Conservation (phyloP, 2,888 invertebrate genomes). For the Sphaerolaimus hirsutus region DNA sequence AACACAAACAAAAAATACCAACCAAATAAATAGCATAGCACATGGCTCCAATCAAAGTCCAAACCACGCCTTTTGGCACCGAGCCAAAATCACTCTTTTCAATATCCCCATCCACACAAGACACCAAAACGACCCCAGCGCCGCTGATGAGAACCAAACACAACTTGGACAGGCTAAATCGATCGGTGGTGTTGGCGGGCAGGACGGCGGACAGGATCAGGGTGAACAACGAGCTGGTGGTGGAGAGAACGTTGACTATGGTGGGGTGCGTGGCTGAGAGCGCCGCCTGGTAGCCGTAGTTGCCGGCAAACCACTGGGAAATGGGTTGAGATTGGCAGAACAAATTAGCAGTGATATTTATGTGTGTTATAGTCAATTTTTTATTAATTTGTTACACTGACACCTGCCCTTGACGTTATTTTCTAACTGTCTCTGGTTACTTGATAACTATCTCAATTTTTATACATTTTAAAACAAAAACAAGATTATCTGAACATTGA, state of each 20-base stretch:
- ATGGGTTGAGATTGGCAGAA: too few species aligned
- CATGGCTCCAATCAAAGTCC: slow-evolving; percentile 60
- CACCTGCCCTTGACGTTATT: too few species aligned
- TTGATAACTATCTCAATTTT: too few species aligned
- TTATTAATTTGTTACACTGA: too few species aligned
- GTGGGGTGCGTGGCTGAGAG: slow-evolving; percentile 56
- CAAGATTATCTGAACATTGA: too few species aligned
- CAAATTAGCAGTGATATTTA: too few species aligned
- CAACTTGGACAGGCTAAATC: slow-evolving; percentile 43
- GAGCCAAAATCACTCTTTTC: slow-evolving; percentile 28
- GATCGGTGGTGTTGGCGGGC: slow-evolving; percentile 54
- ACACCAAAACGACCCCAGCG: background rate
- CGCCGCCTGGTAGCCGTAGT: slow-evolving; percentile 71
- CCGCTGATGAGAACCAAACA: slow-evolving; percentile 32
- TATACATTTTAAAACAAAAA: too few species aligned
- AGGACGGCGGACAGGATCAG: slow-evolving; percentile 60
- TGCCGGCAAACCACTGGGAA: slow-evolving; percentile 74
- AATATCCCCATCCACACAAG: background rate
- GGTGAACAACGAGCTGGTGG: slow-evolving; percentile 66
- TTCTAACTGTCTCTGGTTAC: too few species aligned
- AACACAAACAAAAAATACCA: too few species aligned
- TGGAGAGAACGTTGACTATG: slow-evolving; percentile 63
- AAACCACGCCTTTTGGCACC: slow-evolving; percentile 51
- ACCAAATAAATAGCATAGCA: slow-evolving; percentile 73
- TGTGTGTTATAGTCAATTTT: too few species aligned